A percentile compares a stretch with the other conserved stretches of the same genome.
phyloP scores from a whole-genome alignment of 2,797 vertebrate genomes.

The Eulemur mongoz region DNA sequence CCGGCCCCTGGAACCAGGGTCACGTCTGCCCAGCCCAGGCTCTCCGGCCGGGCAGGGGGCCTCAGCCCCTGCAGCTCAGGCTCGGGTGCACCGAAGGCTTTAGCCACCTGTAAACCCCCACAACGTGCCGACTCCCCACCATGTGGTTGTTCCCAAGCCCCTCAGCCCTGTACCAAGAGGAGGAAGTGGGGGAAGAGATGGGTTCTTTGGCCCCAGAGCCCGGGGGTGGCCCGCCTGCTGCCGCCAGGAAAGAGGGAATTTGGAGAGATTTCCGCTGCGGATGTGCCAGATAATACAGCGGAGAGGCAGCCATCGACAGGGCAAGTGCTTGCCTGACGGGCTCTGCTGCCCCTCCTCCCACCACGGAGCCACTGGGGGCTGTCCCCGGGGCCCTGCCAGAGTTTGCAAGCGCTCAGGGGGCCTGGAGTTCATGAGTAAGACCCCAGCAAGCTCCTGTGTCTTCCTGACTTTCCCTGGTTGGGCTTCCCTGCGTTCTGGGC shows the following conservation, averaged over 20 bases:
- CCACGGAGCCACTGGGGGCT: neutral
- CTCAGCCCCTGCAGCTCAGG: neutral
- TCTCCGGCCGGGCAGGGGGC: neutral
- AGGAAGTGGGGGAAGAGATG: slow-evolving; percentile 56
- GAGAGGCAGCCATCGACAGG: slow-evolving; percentile 49
- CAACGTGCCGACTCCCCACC: neutral
- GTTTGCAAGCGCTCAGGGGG: neutral
- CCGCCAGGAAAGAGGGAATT: slow-evolving; percentile 80
- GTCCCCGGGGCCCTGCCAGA: neutral
- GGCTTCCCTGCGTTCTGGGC: neutral
- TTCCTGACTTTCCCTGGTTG: neutral
- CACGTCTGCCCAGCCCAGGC: neutral
- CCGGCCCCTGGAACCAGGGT: neutral
- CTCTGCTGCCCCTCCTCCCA: slow-evolving; percentile 35
- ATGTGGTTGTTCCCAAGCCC: neutral
- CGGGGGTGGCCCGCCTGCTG: slow-evolving; percentile 69
- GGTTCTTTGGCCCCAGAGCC: slow-evolving; percentile 61
- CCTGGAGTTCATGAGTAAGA: neutral
- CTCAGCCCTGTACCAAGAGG: slow-evolving; percentile 11
- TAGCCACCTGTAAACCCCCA: neutral
- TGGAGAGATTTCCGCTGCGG: slow-evolving; percentile 82
- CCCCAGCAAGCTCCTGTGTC: neutral
- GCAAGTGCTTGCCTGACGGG: slow-evolving; percentile 64
- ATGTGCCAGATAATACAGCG: slow-evolving; percentile 72
- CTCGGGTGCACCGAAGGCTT: neutral